Conservation (phyloP, 2,113 vertebrate genomes). For the Ictalurus punctatus region DNA sequence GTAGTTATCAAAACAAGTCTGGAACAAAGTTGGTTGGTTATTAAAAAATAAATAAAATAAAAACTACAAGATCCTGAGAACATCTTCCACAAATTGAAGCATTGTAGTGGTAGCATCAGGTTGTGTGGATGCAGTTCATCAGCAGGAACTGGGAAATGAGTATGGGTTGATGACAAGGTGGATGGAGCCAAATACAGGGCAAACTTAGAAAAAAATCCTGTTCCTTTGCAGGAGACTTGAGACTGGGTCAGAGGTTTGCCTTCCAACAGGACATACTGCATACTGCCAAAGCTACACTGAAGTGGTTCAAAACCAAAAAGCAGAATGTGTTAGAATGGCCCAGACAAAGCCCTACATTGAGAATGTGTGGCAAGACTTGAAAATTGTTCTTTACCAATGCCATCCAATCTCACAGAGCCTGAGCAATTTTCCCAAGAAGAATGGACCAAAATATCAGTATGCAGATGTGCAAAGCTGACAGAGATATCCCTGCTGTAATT, state of each 20-base stretch:
- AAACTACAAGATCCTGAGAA: neutral
- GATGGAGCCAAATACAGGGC: neutral
- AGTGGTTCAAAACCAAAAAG: neutral
- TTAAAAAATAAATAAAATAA: neutral
- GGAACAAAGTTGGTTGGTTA: neutral
- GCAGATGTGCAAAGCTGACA: neutral
- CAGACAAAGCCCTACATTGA: neutral
- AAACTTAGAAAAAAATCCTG: neutral
- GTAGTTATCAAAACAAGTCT: neutral
- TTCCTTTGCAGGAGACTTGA: neutral
- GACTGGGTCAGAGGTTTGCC: neutral
- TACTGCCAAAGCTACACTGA: neutral
- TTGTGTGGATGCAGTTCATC: neutral
- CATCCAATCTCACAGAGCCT: neutral
- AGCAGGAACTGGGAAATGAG: neutral
- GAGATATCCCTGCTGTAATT: neutral
- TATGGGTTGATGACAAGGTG: neutral
- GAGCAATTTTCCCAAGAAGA: neutral
- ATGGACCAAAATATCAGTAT: neutral
- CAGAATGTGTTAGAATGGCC: neutral
- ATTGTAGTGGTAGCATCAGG: neutral
- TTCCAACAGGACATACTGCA: neutral
- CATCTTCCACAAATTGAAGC: neutral
- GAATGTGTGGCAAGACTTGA: conserved; percentile 11
- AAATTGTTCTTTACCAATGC: neutral